Conservation (phyloP, 2,113 vertebrate species). For the Takifugu bimaculatus region DNA sequence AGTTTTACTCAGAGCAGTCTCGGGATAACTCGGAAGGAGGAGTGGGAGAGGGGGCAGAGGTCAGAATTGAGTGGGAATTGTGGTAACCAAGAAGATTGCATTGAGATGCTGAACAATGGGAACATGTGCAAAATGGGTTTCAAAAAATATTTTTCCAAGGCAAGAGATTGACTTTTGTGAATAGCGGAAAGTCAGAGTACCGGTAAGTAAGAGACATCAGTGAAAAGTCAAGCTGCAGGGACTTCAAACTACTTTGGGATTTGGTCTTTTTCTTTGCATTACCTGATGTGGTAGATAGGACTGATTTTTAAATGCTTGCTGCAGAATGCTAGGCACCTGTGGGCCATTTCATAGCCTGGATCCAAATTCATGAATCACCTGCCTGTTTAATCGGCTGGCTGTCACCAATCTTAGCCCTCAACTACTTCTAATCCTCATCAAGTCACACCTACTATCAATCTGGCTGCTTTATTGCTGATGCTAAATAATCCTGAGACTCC, state of each 20-base stretch:
- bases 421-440: slow-evolving; percentile 42
- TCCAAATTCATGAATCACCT: slow-evolving; percentile 43
- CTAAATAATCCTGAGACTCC: slow-evolving; percentile 11
- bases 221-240: not conserved
- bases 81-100: slow-evolving; percentile 41
- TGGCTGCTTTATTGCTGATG: slow-evolving; percentile 20
- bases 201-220: slow-evolving; percentile 6
- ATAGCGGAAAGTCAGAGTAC: slow-evolving; percentile 30
- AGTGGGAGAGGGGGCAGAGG: slow-evolving; percentile 1
- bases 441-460: slow-evolving; percentile 37
- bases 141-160: slow-evolving; percentile 18
- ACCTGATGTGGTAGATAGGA: not conserved
- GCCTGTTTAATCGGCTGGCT: slow-evolving; percentile 60
- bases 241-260: not conserved
- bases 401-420: slow-evolving; percentile 37
- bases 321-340: slow-evolving; percentile 35
- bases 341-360: slow-evolving; percentile 39
- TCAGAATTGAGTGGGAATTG: slow-evolving; percentile 32
- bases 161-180: slow-evolving; percentile 24
- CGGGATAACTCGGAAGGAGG: slow-evolving; percentile 22
- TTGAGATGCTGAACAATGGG: slow-evolving; percentile 47
- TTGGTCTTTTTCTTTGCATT: not conserved
- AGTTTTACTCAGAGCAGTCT: slow-evolving; percentile 37
- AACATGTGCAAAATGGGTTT: slow-evolving; percentile 19
- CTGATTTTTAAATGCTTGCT: slow-evolving; percentile 25